phyloP scores from a whole-genome alignment of 2,797 vertebrate species.

The Typhlichthys subterraneus region DNA sequence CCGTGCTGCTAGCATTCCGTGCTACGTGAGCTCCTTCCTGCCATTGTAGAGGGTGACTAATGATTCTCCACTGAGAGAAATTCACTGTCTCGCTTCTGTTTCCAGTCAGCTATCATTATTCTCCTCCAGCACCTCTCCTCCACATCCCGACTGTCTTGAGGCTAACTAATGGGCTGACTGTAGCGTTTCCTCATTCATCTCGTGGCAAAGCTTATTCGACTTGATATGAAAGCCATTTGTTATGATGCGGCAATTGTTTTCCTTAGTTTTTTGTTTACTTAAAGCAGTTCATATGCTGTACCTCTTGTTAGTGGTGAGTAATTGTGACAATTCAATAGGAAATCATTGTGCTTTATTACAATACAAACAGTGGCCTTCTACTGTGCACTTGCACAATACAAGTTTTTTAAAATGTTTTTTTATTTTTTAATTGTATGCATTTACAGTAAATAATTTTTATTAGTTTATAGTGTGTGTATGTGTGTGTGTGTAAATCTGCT shows the following conservation, averaged over 20 bases:
- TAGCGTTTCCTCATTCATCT: constrained; percentile 35
- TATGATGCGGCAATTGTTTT: constrained; percentile 21
- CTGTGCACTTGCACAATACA: not conserved
- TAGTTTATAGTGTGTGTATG: too few species aligned
- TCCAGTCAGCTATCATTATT: constrained; percentile 42
- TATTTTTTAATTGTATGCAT: too few species aligned
- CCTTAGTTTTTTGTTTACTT: constrained; percentile 24
- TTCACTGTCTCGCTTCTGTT: constrained; percentile 38
- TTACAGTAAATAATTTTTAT: too few species aligned
- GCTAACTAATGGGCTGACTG: constrained; percentile 40
- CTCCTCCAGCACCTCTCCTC: constrained; percentile 26
- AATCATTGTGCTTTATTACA: constrained; percentile 4
- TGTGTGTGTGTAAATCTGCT: too few species aligned
- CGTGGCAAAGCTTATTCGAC: constrained; percentile 22
- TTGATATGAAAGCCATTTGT: constrained; percentile 43
- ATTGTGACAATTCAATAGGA: constrained; percentile 4
- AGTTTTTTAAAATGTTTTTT: too few species aligned
- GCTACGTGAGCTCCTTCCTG: constrained; percentile 21
- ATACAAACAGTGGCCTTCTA: constrained; percentile 20
- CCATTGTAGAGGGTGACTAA: constrained; percentile 43
- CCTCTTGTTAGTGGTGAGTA: constrained; percentile 21
- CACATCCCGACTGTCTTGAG: constrained; percentile 13
- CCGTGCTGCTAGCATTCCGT: constrained; percentile 3
- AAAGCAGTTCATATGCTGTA: constrained; percentile 14
- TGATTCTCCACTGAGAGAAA: constrained; percentile 43